Percentiles rank a stretch among this genome's conserved stretches.
Evolutionary conservation across 2,888 invertebrate genomes (phyloP).

Genomic region (Pecten maximus): DNA sequence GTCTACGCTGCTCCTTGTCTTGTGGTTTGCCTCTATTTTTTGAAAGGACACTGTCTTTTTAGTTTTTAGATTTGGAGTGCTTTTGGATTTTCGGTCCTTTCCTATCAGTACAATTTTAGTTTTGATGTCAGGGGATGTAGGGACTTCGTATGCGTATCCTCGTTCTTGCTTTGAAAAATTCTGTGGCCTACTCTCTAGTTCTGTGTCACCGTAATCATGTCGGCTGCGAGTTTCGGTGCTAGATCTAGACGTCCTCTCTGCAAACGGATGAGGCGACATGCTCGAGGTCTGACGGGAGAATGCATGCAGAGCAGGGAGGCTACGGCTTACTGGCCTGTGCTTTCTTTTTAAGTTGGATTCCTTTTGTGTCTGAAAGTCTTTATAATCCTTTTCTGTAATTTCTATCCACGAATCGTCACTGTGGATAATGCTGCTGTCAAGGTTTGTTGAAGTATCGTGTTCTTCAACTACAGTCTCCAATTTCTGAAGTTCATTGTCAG

Average conservation of each 20-base stretch:
- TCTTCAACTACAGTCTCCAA: neutral
- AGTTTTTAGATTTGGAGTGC: neutral
- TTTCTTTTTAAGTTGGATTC: neutral
- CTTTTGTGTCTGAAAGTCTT: neutral
- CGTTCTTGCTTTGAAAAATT: neutral
- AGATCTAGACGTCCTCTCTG: neutral
- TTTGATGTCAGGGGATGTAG: neutral
- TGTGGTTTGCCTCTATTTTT: neutral
- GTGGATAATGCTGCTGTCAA: neutral
- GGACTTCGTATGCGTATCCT: neutral
- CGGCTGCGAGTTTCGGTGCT: neutral
- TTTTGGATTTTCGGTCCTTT: neutral
- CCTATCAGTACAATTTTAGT: neutral
- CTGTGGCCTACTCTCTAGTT: neutral
- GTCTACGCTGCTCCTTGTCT: neutral
- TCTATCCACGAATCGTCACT: constrained; percentile 7
- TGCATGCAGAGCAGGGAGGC: neutral
- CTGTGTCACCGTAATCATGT: neutral
- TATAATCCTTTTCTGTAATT: neutral
- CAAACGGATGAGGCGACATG: neutral
- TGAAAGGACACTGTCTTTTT: constrained; percentile 1
- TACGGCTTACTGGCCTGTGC: neutral
- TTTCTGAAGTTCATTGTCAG: neutral
- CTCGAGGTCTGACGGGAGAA: neutral
- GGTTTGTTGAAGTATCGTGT: neutral